Evolutionary conservation across 2,888 invertebrate genomes (phyloP).

Genomic region (Diarsia mendica): DNA sequence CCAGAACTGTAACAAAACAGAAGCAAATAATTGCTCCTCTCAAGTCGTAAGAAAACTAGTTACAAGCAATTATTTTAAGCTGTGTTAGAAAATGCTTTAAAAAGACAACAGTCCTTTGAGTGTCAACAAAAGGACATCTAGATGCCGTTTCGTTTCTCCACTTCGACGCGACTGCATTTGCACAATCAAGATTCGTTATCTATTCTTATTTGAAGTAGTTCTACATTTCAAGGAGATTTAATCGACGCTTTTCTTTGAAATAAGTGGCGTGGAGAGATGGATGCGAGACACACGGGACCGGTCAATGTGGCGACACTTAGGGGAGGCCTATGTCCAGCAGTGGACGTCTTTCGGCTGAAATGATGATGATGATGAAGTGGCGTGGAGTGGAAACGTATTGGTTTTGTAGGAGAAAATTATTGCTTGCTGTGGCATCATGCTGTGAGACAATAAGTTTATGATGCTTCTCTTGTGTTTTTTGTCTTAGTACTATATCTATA

Average conservation of each 20-base stretch:
- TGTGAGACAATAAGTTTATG: background rate
- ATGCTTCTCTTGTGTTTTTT: background rate
- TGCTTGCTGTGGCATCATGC: background rate
- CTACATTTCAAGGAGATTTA: slow-evolving; percentile 33
- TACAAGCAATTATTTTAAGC: slow-evolving; percentile 24
- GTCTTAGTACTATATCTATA: too few relatives aligned
- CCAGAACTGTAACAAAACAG: background rate
- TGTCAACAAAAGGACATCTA: slow-evolving; percentile 41
- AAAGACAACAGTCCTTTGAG: slow-evolving; percentile 30
- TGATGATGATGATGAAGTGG: too few relatives aligned
- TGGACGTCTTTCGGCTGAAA: too few relatives aligned
- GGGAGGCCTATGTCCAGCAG: too few relatives aligned
- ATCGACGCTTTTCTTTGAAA: slow-evolving; percentile 13
- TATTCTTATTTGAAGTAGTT: slow-evolving; percentile 49
- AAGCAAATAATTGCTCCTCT: slow-evolving; percentile 24
- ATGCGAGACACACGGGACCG: too few relatives aligned
- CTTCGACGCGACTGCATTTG: slow-evolving; percentile 44
- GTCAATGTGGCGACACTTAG: too few relatives aligned
- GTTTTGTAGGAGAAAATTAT: background rate
- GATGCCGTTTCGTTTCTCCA: slow-evolving; percentile 23
- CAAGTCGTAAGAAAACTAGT: slow-evolving; percentile 7
- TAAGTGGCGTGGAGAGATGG: background rate
- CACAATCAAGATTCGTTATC: slow-evolving; percentile 50
- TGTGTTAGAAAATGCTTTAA: slow-evolving; percentile 27
- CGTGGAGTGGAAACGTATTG: slow-evolving; percentile 13